Percentiles rank a stretch among this genome's conserved stretches.
These are phyloP conservation scores for Thomomys bottae DNA, from an alignment of 2,113 vertebrate genomes.

Conservation along the genomic window DNA sequence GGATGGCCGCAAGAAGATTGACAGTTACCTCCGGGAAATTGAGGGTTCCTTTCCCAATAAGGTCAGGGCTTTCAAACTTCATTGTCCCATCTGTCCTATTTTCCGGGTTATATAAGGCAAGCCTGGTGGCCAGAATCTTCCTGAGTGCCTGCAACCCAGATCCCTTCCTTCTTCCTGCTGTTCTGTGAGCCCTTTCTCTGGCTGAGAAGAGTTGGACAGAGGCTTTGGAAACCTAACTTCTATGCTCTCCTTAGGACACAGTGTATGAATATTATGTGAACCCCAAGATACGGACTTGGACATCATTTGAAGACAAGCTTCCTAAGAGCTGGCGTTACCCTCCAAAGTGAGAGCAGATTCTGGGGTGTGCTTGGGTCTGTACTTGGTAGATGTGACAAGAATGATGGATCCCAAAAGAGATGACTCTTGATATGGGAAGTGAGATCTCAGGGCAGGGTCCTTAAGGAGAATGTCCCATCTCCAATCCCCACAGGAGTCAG, in stretches of 20 bases:
- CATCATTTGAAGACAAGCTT: constrained; percentile 91
- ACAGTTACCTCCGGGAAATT: constrained; percentile 90
- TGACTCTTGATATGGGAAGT: neutral
- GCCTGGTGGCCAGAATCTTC: neutral
- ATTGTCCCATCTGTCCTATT: neutral
- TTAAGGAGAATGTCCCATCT: neutral
- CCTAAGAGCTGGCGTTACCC: constrained; percentile 91
- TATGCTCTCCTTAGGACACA: constrained; percentile 85
- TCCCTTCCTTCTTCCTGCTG: neutral
- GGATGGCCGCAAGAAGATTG: constrained; percentile 90
- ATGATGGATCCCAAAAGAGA: neutral
- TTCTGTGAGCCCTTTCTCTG: neutral
- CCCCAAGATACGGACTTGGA: constrained; percentile 89
- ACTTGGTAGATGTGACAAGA: neutral
- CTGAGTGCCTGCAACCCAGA: neutral
- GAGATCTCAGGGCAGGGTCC: neutral
- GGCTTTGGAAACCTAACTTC: neutral
- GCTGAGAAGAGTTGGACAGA: neutral
- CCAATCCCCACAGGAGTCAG: neutral
- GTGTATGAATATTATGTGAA: constrained; percentile 94
- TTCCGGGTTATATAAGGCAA: neutral
- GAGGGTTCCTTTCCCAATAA: constrained; percentile 93
- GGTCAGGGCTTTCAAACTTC: constrained; percentile 77
- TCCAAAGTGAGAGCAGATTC: constrained; percentile 85
- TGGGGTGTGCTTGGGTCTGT: neutral